phyloP scores from a whole-genome alignment of 2,888 invertebrate genomes.

The Pachydiplax longipennis region DNA sequence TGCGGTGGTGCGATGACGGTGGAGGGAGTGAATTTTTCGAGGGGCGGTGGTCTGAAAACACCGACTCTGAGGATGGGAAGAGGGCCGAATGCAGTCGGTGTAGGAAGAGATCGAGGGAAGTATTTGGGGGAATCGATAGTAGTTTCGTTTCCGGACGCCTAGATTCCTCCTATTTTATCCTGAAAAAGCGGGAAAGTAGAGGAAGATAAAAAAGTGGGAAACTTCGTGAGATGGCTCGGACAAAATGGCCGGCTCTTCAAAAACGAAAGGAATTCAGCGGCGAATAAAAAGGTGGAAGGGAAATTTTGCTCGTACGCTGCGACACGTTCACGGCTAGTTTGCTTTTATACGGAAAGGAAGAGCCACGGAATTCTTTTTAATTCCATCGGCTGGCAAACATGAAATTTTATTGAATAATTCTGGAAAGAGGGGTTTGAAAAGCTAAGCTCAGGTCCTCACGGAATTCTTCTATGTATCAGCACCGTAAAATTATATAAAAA shows the following conservation, averaged over 20 bases:
- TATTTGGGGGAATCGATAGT: not conserved
- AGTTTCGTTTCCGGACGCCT: not conserved
- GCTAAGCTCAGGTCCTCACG: too few relatives aligned
- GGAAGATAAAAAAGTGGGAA: not conserved
- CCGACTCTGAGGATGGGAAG: not conserved
- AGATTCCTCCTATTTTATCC: not conserved
- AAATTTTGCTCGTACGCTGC: not conserved
- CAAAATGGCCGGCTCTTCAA: not conserved
- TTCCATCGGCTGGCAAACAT: too few relatives aligned
- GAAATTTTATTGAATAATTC: too few relatives aligned
- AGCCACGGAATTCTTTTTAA: too few relatives aligned
- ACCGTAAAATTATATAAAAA: too few relatives aligned
- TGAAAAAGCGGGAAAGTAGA: not conserved
- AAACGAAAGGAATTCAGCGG: too few relatives aligned
- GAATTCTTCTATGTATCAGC: too few relatives aligned
- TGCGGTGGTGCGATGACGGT: not conserved
- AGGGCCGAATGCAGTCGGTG: not conserved
- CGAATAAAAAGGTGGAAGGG: not conserved
- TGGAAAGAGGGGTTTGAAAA: too few relatives aligned
- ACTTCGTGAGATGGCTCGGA: not conserved
- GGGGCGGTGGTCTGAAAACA: too few relatives aligned
- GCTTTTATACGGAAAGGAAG: not conserved
- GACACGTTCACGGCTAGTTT: not conserved
- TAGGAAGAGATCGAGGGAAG: not conserved
- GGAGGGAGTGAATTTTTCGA: not conserved